Evolutionary conservation across 1,140 invertebrate species (phyloP), one percentile per base, ranked within the genome.

Genomic region (Magallana ariakensis): DNA sequence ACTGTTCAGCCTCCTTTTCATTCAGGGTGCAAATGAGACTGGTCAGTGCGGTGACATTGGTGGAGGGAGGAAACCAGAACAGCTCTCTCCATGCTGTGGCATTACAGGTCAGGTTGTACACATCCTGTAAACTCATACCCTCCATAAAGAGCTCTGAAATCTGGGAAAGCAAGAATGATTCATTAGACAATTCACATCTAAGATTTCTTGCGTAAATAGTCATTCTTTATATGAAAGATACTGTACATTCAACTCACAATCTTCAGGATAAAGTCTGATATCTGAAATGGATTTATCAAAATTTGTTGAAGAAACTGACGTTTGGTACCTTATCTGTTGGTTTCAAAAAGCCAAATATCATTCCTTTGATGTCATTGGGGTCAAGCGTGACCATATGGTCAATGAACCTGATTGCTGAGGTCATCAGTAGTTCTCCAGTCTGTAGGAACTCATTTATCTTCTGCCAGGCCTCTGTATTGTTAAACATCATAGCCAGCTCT

Each of bases 401-500:
- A 19, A 75, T 75, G 66, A 75, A 75, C 22, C 66, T 75, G 66
- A 75, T 22, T 9, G 66, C 66, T 8, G 66, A 75, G 66, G 66
- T 26, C 66, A 75, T 75, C 26, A 75, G 22, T 33, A 75, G 9
- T 13, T 75, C 66, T 26, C 66, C 66, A 1, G 66, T 75, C 66
- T 75, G 66, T 75, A 75, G 6, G 66, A 75, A 75, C 22, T 75
- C 66, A 10, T 75, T 75, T 11, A 75, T 26, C 66, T 75, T 75
- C 66, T 75, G 66, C 66, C 66, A 75, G 4, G 10, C 22, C 66
- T 75, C 66, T 75, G 66, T 75, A 26, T 75, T 75, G 66, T 75
- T 75, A 13, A 75, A 75, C 66, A 75, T 75, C 66, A 75, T 19
- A 0, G 66, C 66, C 22, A 75, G 66, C 66, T 75, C 66, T 8